These are phyloP conservation scores for Gymnocephalus cernua DNA, from an alignment of 2,113 vertebrate genomes.

Conservation along the genomic window DNA sequence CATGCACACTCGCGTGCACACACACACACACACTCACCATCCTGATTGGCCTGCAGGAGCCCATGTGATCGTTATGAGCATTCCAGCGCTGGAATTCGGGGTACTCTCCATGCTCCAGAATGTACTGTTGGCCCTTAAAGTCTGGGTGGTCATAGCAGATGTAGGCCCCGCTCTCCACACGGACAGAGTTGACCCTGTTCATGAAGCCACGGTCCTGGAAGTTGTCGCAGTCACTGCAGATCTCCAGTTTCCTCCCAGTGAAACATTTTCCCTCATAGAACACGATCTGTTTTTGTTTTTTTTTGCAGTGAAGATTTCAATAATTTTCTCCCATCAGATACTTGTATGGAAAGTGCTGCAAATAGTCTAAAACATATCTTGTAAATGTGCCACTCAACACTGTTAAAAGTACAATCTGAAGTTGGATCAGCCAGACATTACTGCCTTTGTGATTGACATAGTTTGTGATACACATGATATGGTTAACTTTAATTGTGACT, in stretches of 20 bases:
- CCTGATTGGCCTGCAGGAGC: constrained; percentile 90
- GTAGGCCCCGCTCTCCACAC: constrained; percentile 91
- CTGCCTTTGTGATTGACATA: constrained; percentile 16
- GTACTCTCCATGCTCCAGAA: constrained; percentile 92
- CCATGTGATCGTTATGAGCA: constrained; percentile 91
- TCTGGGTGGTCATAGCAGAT: constrained; percentile 91
- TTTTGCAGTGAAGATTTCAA: background rate
- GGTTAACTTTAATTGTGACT: constrained; percentile 5
- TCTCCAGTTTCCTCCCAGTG: constrained; percentile 90
- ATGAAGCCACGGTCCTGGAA: constrained; percentile 93
- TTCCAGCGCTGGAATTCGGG: constrained; percentile 94
- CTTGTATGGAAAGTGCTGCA: background rate
- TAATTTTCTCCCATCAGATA: background rate
- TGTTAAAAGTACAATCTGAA: background rate
- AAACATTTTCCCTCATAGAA: constrained; percentile 94
- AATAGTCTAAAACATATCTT: background rate
- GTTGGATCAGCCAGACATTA: background rate
- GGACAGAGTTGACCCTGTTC: constrained; percentile 92
- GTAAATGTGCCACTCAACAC: background rate
- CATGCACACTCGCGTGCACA: constrained; percentile 14
- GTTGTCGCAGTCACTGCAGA: constrained; percentile 90
- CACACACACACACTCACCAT: constrained; percentile 85
- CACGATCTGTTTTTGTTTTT: constrained; percentile 83
- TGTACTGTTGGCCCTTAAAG: constrained; percentile 92
- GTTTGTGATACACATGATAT: constrained; percentile 25